These are phyloP conservation scores for Nycticryphes semicollaris DNA, from an alignment of 2,113 vertebrate genomes.

Conservation along the genomic window DNA sequence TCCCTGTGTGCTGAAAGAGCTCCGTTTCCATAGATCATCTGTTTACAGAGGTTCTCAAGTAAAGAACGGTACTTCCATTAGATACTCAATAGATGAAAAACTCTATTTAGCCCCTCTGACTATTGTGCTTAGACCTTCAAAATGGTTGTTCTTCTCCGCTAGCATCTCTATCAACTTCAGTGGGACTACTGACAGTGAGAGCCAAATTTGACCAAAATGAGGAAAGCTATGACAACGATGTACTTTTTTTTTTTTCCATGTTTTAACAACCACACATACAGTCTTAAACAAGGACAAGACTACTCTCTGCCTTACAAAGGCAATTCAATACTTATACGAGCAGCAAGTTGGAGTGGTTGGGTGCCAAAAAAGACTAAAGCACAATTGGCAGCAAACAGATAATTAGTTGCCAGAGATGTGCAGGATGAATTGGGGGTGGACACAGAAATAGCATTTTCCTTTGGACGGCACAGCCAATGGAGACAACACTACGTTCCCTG, in stretches of 20 bases:
- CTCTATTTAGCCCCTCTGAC: background rate
- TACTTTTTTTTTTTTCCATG: background rate
- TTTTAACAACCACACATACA: background rate
- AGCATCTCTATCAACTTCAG: background rate
- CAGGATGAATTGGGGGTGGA: background rate
- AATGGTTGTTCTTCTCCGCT: background rate
- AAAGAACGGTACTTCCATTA: background rate
- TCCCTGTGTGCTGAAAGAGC: background rate
- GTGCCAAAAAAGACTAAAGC: slow-evolving; percentile 40
- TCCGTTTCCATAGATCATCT: background rate
- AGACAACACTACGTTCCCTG: background rate
- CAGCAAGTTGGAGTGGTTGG: background rate
- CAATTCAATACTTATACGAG: slow-evolving; percentile 22
- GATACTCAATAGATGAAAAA: background rate
- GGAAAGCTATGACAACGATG: background rate
- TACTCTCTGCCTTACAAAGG: background rate
- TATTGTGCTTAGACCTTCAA: background rate
- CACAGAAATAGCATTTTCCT: slow-evolving; percentile 21
- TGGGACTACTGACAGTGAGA: background rate
- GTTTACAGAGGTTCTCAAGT: background rate
- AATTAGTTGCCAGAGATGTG: slow-evolving; percentile 13
- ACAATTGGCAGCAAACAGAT: slow-evolving; percentile 26
- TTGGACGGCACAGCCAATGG: background rate
- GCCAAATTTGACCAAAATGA: background rate
- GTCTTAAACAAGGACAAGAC: background rate